Evolutionary conservation across 37 sponge, comb jelly and placozoan species (phyloP), one percentile per base, ranked within the genome.

Genomic region (Ephydatia muelleri): DNA sequence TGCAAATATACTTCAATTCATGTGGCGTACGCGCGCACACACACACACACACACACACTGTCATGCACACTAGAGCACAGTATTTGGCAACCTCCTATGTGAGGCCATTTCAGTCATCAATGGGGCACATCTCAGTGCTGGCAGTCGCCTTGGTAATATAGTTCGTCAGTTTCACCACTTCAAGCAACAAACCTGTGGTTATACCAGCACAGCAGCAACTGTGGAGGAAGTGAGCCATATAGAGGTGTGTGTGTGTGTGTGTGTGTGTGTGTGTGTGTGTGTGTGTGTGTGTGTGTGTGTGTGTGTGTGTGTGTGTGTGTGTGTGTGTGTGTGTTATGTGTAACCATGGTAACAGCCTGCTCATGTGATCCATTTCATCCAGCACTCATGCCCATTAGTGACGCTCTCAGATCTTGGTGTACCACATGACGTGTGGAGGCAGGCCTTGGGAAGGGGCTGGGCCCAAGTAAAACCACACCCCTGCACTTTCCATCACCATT

Each of bases 101-200:
- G 88, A 88, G 31, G 88, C 88, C 8, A 49, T 82, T 27, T 67
- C 83, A 38, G 78, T 82, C 57, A 72, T 82, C 70, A 88, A 88
- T 82, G 88, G 88, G 68, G 85, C 85, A 39, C 85, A 85, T 57
- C 57, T 85, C 34, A 77, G 69, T 34, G 38, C 67, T 21, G 31
- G 70, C 70, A 70, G 85, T 33, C 78, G 72, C 48, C 68, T 85
- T 2, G 71, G 85, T 25, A 76, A 77, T 14, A 43, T 76, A 35
- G 16, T 77, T 13, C 27, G 70, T 32, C 37, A 49, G 9, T 77
- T 78, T 27, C 74, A 82, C 35, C 83, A 82, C 32, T 32, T 1
- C 23, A 22, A 12, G 25, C 2, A 40, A 22, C 19, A 70, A 8
- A 47, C 40, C 16, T 11, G 49, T 25, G 40, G 9, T 30, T 33